phyloP scores from a whole-genome alignment of 1,140 invertebrate species.

The Drosophila bipectinata region DNA sequence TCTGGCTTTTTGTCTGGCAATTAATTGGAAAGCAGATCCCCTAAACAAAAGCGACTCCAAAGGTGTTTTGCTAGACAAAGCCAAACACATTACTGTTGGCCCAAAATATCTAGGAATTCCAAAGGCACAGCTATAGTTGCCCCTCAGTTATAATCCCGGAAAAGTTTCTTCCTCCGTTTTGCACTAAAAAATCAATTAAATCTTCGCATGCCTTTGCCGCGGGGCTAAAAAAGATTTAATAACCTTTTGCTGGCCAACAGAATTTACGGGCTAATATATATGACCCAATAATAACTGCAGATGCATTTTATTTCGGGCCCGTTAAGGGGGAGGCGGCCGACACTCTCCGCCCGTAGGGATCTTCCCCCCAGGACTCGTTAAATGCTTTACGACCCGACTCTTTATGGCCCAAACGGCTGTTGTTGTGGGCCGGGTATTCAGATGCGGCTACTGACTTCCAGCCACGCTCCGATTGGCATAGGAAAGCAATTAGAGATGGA shows the following conservation, averaged over 20 bases:
- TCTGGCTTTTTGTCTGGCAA: conserved; percentile 46
- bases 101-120: not conserved
- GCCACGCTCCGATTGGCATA: conserved; percentile 31
- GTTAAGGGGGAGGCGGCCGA: not conserved
- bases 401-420: conserved; percentile 37
- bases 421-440: not conserved
- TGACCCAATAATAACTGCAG: conserved; percentile 37
- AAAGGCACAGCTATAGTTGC: not conserved
- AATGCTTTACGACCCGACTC: conserved; percentile 50
- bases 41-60: conserved; percentile 5
- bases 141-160: conserved; percentile 7
- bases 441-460: conserved; percentile 6
- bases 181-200: conserved; percentile 42
- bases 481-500: conserved; percentile 50
- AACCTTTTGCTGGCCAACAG: conserved; percentile 19
- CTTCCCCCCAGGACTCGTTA: conserved; percentile 37
- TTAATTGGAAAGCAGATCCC: conserved; percentile 72
- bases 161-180: conserved; percentile 4
- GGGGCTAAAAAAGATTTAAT: conserved; percentile 26
- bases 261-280: conserved; percentile 20
- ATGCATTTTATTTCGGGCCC: conserved; percentile 29
- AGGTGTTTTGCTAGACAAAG: not conserved
- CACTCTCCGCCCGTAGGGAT: not conserved
- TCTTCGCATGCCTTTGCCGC: not conserved
- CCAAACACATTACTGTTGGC: not conserved